phyloP scores from a whole-genome alignment of 2,888 invertebrate species.

The Drosophila maculinotata region DNA sequence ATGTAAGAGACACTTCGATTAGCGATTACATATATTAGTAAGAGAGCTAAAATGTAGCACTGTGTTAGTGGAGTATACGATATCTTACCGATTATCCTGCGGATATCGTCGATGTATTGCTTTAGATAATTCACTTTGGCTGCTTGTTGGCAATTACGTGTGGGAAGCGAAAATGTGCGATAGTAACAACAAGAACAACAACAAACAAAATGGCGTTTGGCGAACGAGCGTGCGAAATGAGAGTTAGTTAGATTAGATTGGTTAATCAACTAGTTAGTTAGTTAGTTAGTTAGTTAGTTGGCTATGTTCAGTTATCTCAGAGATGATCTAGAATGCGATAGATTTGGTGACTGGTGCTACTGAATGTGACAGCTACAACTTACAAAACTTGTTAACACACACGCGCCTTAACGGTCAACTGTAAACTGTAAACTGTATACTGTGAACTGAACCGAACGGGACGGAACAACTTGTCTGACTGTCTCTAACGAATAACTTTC shows the following conservation, averaged over 20 bases:
- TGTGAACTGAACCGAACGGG: slow-evolving; percentile 48
- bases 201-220: slow-evolving; percentile 54
- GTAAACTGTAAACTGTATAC: slow-evolving; percentile 3
- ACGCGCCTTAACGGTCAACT: slow-evolving; percentile 23
- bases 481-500: slow-evolving; percentile 18
- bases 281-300: slow-evolving; percentile 8
- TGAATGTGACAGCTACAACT: slow-evolving; percentile 53
- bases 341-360: slow-evolving; percentile 31
- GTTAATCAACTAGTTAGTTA: slow-evolving; percentile 9
- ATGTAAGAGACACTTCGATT: slow-evolving; percentile 42
- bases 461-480: slow-evolving; percentile 54
- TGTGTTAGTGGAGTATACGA: slow-evolving; percentile 15
- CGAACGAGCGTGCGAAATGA: slow-evolving; percentile 61
- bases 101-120: slow-evolving; percentile 86
- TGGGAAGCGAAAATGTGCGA: slow-evolving; percentile 54
- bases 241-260: slow-evolving; percentile 10
- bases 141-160: slow-evolving; percentile 71
- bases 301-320: slow-evolving; percentile 13
- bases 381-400: slow-evolving; percentile 59
- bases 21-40: not conserved
- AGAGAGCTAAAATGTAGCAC: not conserved
- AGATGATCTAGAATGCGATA: slow-evolving; percentile 39
- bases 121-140: slow-evolving; percentile 85
- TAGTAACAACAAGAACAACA: slow-evolving; percentile 43
- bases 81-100: slow-evolving; percentile 85